These are phyloP conservation scores for Philypnodon macrostomus DNA, from an alignment of 2,797 vertebrate genomes.

Conservation along the genomic window DNA sequence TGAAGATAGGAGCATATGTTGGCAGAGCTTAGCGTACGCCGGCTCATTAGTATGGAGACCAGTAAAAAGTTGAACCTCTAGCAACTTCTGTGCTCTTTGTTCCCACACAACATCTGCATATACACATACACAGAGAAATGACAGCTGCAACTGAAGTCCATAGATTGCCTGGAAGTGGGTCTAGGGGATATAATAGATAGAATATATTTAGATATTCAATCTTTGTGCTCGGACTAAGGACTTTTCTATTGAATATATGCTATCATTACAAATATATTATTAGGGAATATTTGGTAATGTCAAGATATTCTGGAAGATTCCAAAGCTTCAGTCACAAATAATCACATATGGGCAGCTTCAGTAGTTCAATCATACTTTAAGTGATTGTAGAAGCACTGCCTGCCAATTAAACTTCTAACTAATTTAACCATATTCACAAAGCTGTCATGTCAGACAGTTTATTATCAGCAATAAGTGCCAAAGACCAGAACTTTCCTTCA, in stretches of 20 bases:
- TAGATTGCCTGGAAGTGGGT: not conserved
- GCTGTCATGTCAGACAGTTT: not conserved
- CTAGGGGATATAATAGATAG: no score
- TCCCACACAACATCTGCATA: conserved; percentile 24
- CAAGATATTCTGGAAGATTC: no score
- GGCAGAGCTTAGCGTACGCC: conserved; percentile 32
- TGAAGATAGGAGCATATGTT: conserved; percentile 56
- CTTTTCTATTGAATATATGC: no score
- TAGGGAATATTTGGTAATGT: no score
- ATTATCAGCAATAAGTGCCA: conserved; percentile 9
- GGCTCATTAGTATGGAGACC: conserved; percentile 53
- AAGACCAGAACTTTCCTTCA: not conserved
- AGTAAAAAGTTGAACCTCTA: conserved; percentile 42
- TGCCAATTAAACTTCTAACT: no score
- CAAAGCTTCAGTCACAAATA: no score
- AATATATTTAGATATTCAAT: no score
- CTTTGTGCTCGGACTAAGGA: no score
- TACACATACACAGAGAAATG: conserved; percentile 4
- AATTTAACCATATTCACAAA: not conserved
- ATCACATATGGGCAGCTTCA: no score
- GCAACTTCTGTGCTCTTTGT: conserved; percentile 36
- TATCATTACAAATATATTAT: no score
- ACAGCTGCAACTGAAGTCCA: conserved; percentile 40
- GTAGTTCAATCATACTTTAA: no score
- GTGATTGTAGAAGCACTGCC: no score